Base-by-base conservation (phyloP, 2,888 invertebrate species). In the Andrena chrysosceles region DNA sequence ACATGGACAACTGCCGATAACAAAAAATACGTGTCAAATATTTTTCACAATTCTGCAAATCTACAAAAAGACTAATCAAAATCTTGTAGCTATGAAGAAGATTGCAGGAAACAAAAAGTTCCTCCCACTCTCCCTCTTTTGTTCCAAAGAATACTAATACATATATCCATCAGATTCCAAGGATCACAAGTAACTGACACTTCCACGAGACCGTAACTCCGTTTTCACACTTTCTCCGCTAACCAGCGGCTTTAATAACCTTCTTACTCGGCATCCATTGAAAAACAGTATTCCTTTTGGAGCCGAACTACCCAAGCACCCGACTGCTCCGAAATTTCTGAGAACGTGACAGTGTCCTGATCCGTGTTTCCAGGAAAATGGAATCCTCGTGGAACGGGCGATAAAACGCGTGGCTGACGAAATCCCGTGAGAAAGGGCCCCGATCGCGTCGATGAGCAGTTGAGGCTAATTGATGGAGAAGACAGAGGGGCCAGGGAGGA, bases 381-480 rank as follows among this genome's bases (percentile, higher is more conserved):
- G 56, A 56, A 56, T 23, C 54, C 54, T n/a, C 23, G 20, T 26
- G 26, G 23, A 20, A 20, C 56, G 23, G 56, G 56, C 56, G 56
- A 56, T 56, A 26, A 52, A 64, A 10, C 64, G 7, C 42, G 6
- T n/a, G 26, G n/a, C 42, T 42, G 42, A 42, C 42, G 42, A 42
- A 16, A 4, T 7, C 54, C 42, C 62, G 67, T 62, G 81, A 74
- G 75, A 84, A 80, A 83, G 75, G 42, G 42, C 67, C 54, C 70
- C 64, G 62, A 70, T 52, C 62, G 68, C 71, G 49, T 81, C 26
- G 73, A 86, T 70, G 74, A 87, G 56, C 29, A 35, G 74, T 54
- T 82, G 85, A 89, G 86, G 81, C 89, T 90, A 91, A 91, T 91
- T 90, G 88, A 87, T 86, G 88, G 85, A 89, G 82, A 85, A 84